These are phyloP conservation scores for Unio delphinus DNA, from an alignment of 2,888 invertebrate genomes.

Conservation along the genomic window DNA sequence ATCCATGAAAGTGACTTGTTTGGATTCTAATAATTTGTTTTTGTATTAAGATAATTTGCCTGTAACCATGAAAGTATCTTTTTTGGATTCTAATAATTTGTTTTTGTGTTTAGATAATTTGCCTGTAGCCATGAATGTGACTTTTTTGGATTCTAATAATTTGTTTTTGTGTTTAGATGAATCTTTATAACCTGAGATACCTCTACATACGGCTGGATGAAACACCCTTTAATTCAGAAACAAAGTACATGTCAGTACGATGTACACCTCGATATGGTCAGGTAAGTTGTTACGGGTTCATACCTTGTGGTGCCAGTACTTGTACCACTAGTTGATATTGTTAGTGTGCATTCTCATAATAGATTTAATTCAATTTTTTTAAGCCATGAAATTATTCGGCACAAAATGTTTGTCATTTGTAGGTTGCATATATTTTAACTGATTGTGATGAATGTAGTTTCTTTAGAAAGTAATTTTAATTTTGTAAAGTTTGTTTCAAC, in stretches of 20 bases:
- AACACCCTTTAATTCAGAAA: conserved; percentile 97
- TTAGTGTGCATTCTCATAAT: too few relatives aligned
- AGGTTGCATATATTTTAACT: too few relatives aligned
- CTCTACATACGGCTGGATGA: conserved; percentile 90
- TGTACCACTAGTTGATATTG: neutral
- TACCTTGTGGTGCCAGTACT: neutral
- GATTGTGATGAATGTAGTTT: too few relatives aligned
- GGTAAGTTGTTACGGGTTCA: conserved; percentile 37
- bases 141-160: neutral
- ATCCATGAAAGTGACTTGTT: neutral
- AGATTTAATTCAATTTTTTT: too few relatives aligned
- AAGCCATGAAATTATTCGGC: too few relatives aligned
- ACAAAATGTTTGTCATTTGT: too few relatives aligned
- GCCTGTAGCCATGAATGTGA: too few relatives aligned
- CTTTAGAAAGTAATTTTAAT: too few relatives aligned
- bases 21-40: neutral
- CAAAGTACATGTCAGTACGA: conserved; percentile 98
- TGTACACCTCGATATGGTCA: conserved; percentile 79
- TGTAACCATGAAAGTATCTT: neutral
- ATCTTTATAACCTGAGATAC: conserved; percentile 85
- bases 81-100: neutral
- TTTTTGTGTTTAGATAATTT: conserved; percentile 77
- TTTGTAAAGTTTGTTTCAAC: too few relatives aligned
- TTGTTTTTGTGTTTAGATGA: conserved; percentile 75
- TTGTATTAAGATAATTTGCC: conserved; percentile 77